These are phyloP conservation scores for Heliconius sara DNA, from an alignment of 2,888 invertebrate genomes.

Conservation along the genomic window DNA sequence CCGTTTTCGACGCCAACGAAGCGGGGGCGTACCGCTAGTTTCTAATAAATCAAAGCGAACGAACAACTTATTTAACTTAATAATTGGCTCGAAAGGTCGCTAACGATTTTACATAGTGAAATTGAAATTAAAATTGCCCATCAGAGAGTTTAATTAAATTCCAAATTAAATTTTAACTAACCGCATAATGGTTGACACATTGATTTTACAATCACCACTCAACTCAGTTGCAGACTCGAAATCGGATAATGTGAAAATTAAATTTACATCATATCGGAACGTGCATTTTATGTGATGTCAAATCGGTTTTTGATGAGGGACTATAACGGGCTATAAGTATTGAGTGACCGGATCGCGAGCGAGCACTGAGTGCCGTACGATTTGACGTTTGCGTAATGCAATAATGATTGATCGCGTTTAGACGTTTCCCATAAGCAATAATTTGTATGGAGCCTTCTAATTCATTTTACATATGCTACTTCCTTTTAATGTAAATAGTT, in stretches of 20 bases:
- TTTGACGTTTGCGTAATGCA: slow-evolving; percentile 30
- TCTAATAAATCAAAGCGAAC: slow-evolving; percentile 19
- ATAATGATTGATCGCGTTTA: slow-evolving; percentile 20
- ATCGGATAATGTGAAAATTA: slow-evolving; percentile 35
- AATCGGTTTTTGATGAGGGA: slow-evolving; percentile 35
- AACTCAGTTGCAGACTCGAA: slow-evolving; percentile 32
- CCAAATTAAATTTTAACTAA: slow-evolving; percentile 31
- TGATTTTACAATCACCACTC: slow-evolving; percentile 35
- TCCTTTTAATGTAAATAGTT: neutral
- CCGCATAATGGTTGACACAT: slow-evolving; percentile 33
- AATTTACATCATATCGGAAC: slow-evolving; percentile 31
- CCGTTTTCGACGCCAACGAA: neutral
- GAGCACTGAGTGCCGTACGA: slow-evolving; percentile 19
- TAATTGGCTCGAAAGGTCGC: slow-evolving; percentile 16
- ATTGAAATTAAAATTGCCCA: slow-evolving; percentile 30
- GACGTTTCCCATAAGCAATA: neutral
- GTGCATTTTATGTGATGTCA: slow-evolving; percentile 38
- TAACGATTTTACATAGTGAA: slow-evolving; percentile 25
- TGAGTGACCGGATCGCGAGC: slow-evolving; percentile 29
- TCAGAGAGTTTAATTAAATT: slow-evolving; percentile 26
- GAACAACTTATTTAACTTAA: slow-evolving; percentile 16
- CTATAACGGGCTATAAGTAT: slow-evolving; percentile 29
- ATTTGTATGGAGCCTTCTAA: slow-evolving; percentile 2
- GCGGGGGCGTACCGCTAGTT: slow-evolving; percentile 10
- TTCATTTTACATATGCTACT: neutral